Base-by-base conservation (phyloP, 1,140 invertebrate genomes). In the Armadillidium nasatum region DNA sequence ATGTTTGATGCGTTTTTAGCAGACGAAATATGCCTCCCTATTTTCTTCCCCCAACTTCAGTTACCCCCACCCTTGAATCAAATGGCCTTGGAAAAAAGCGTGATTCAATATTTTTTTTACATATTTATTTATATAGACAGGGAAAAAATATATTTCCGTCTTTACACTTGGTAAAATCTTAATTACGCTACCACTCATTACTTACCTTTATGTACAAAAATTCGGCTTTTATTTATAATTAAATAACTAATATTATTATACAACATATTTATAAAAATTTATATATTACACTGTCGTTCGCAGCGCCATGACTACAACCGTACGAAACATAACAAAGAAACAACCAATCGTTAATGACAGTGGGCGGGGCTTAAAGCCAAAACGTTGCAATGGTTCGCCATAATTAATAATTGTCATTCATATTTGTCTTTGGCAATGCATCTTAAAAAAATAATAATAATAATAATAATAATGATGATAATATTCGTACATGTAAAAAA, bases 1-100 rank as follows among this genome's bases (percentile, higher is more conserved):
- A 60, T 19, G 50, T 60, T 60, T 15, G 50, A 33, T 60, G 50
- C 19, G 50, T 60, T 60, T 60, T 60, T 60, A 60, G 50, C 50
- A 60, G 50, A 60, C 50, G 50, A 60, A 60, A 60, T 13, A 19
- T 15, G 33, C 33, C 33, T 33, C 33, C 33, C 33, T 3, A 33
- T 33, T 33, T 33, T 33, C 33, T 33, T 33, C 33, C 33, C 33
- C 33, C 33, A 33, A 33, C 33, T 33, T 33, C 33, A 33, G 6
- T 33, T 33, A 33, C 33, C 33, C 50, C 50, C 50, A 60, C 11
- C 50, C 19, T 60, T 60, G 50, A 60, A 60, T 60, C 11, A 60
- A 15, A 60, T 60, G 50, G 11, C 50, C 50, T 60, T 60, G 50
- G 50, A 60, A 60, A 15, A 33, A 60, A 60, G 11, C 50, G 50